Percentiles rank a stretch among this genome's conserved stretches.
phyloP scores from a whole-genome alignment of 2,113 vertebrate genomes.

The Brachypteracias leptosomus region DNA sequence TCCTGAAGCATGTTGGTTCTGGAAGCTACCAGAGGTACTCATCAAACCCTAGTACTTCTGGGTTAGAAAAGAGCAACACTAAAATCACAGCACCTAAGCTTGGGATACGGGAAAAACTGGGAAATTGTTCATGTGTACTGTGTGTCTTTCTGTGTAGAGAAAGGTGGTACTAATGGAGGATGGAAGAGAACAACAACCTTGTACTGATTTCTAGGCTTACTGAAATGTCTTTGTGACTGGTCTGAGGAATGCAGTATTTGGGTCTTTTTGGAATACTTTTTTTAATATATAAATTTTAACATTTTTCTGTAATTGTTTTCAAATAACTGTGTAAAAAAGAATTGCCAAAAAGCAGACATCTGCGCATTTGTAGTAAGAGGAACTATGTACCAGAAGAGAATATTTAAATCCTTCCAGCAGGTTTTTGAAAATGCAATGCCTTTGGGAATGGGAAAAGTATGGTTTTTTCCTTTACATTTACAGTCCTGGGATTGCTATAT shows the following conservation, averaged over 20 bases:
- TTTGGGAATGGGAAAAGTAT: background rate
- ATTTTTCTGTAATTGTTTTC: slow-evolving; percentile 58
- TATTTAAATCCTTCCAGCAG: slow-evolving; percentile 28
- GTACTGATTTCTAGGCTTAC: background rate
- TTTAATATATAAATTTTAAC: background rate
- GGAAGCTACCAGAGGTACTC: background rate
- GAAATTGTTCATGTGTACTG: background rate
- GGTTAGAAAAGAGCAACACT: background rate
- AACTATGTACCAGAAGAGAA: slow-evolving; percentile 7
- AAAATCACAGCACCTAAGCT: background rate
- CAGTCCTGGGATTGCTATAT: background rate
- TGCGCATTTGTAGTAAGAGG: slow-evolving; percentile 21
- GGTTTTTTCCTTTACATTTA: background rate
- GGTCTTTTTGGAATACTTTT: background rate
- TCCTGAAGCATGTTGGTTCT: background rate
- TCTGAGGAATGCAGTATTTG: background rate
- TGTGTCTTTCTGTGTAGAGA: background rate
- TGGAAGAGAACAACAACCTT: background rate
- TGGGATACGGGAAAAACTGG: background rate
- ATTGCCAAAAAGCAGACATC: slow-evolving; percentile 56
- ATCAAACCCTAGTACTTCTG: background rate
- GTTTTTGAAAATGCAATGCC: slow-evolving; percentile 6
- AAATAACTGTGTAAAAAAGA: slow-evolving; percentile 27
- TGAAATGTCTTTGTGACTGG: background rate
- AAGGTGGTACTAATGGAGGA: background rate